phyloP scores from a whole-genome alignment of 2,888 invertebrate species.

The Cremastobaeus sp. region DNA sequence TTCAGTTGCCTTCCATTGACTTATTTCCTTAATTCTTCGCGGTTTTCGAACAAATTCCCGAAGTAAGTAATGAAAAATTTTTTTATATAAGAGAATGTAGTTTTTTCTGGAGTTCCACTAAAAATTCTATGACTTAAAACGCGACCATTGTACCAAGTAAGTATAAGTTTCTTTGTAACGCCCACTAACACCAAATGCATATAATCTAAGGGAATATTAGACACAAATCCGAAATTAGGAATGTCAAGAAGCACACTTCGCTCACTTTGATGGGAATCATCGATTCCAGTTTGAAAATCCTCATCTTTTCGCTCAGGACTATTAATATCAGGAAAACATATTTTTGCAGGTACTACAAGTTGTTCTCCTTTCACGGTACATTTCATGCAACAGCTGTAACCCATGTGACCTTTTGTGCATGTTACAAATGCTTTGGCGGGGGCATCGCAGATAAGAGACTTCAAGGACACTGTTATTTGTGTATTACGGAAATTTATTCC shows the following conservation, averaged over 20 bases:
- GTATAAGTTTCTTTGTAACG: conserved; percentile 52
- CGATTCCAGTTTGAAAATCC: not conserved
- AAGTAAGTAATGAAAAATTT: conserved; percentile 1
- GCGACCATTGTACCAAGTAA: conserved; percentile 42
- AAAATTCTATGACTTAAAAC: not conserved
- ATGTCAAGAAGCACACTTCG: conserved; percentile 14
- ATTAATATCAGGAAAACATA: conserved; percentile 9
- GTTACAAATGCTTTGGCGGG: no score
- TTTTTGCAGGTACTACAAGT: not conserved
- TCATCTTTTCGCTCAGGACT: not conserved
- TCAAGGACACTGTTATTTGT: not conserved
- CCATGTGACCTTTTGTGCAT: conserved; percentile 11
- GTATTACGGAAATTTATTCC: not conserved
- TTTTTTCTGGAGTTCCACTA: not conserved
- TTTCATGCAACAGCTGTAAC: conserved; percentile 14
- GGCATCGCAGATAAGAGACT: conserved; percentile 3
- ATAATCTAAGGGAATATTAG: conserved; percentile 13
- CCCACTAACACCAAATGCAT: conserved; percentile 53
- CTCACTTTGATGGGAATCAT: not conserved
- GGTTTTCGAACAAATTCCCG: conserved; percentile 16
- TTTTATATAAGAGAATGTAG: conserved; percentile 1
- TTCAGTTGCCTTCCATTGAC: conserved; percentile 9
- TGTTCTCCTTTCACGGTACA: conserved; percentile 3
- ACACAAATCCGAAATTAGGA: conserved; percentile 5
- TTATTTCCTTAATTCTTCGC: conserved; percentile 11